Conservation (phyloP, 2,888 invertebrate species). For the Sesia apiformis region DNA sequence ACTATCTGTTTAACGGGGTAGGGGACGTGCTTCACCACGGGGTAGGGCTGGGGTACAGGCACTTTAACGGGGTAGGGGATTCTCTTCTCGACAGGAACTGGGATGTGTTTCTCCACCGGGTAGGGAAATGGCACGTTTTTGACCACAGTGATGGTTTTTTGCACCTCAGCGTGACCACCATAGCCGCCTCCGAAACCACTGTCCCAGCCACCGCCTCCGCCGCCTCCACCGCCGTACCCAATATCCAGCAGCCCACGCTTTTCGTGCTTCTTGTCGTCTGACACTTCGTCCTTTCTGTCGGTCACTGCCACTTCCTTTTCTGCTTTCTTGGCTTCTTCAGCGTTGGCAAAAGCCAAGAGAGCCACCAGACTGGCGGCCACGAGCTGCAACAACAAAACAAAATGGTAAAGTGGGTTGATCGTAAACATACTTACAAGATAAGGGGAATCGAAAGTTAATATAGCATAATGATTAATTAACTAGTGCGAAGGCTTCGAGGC, state of each 20-base stretch:
- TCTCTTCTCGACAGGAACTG: conserved; percentile 78
- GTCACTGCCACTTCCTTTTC: conserved; percentile 74
- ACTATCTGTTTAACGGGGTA: conserved; percentile 78
- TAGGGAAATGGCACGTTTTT: conserved; percentile 83
- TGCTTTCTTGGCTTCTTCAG: conserved; percentile 74
- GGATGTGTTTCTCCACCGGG: conserved; percentile 82
- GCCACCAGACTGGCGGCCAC: conserved; percentile 78
- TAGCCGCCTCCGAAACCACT: conserved; percentile 43
- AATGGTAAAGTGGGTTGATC: conserved; percentile 18
- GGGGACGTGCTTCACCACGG: conserved; percentile 78
- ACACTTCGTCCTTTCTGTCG: conserved; percentile 68
- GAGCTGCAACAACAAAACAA: conserved; percentile 46
- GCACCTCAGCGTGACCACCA: conserved; percentile 67
- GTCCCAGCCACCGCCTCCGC: conserved; percentile 20
- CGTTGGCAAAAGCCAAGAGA: conserved; percentile 73
- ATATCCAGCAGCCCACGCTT: conserved; percentile 80
- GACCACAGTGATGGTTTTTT: conserved; percentile 82
- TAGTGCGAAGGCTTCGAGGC: conserved; percentile 26
- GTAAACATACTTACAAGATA: conserved; percentile 17
- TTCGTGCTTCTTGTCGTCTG: conserved; percentile 80
- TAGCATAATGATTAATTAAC: conserved; percentile 29
- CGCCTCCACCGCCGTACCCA: conserved; percentile 64
- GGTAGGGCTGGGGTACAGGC: conserved; percentile 80
- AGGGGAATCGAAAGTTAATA: conserved; percentile 29
- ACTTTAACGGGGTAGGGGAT: conserved; percentile 78